Evolutionary conservation across 2,797 vertebrate species (phyloP).

Genomic region (Malurus leucopterus): DNA sequence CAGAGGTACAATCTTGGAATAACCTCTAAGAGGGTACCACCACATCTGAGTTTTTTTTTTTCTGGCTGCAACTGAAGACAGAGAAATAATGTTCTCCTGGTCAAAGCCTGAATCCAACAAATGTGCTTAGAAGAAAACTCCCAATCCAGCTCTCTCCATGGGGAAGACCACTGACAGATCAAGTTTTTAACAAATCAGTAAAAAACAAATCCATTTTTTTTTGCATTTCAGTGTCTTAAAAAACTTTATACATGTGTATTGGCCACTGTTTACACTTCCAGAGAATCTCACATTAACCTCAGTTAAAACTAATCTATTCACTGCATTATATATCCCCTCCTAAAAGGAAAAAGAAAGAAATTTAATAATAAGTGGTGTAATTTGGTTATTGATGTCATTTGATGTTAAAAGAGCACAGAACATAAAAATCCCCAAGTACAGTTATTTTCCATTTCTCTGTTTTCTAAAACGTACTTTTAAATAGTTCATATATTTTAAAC

Average conservation of each 20-base stretch:
- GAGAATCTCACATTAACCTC: background rate
- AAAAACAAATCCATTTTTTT: background rate
- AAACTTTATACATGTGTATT: background rate
- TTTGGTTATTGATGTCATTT: background rate
- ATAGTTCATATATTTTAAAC: background rate
- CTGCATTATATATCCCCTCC: background rate
- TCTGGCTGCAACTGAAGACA: background rate
- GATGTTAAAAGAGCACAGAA: background rate
- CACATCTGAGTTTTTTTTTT: background rate
- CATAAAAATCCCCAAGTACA: background rate
- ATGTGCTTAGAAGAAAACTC: background rate
- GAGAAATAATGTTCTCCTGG: background rate
- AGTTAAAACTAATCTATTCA: background rate
- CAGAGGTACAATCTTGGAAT: background rate
- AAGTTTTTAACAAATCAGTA: background rate
- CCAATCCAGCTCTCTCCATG: background rate
- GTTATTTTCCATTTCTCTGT: background rate
- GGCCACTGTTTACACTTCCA: background rate
- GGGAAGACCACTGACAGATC: background rate
- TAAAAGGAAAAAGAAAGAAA: background rate
- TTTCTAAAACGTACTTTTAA: background rate
- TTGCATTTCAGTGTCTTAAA: background rate
- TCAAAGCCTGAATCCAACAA: background rate
- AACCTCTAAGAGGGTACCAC: background rate
- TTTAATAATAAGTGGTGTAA: background rate